These are phyloP conservation scores for Napeogenes inachia DNA, from an alignment of 2,888 invertebrate genomes.

Conservation along the genomic window DNA sequence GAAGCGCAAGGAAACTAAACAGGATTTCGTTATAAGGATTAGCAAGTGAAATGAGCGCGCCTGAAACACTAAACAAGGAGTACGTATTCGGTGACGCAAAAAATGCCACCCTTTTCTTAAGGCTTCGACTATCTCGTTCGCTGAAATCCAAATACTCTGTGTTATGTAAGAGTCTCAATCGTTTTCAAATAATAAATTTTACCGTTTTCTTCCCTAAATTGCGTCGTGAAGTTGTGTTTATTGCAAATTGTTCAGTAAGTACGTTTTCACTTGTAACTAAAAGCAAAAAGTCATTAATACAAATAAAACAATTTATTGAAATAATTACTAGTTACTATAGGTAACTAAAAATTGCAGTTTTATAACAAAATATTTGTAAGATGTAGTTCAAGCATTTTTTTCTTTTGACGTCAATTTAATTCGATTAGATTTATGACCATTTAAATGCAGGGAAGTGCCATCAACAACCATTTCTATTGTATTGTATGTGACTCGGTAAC, in stretches of 20 bases:
- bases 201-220: constrained; percentile 30
- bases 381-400: no score
- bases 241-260: constrained; percentile 15
- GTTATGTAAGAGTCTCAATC: constrained; percentile 27
- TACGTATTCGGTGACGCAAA: constrained; percentile 24
- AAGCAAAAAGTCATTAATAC: background rate
- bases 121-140: constrained; percentile 22
- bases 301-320: no score
- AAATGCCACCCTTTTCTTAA: constrained; percentile 22
- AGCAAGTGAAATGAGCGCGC: constrained; percentile 35
- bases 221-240: constrained; percentile 27
- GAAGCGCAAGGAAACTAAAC: constrained; percentile 21
- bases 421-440: no score
- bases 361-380: no score
- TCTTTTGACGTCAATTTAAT: no score
- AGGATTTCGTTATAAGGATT: constrained; percentile 33
- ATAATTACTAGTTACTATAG: no score
- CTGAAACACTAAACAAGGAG: constrained; percentile 27
- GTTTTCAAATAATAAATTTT: constrained; percentile 33
- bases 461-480: no score
- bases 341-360: no score
- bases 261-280: background rate
- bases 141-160: constrained; percentile 27
- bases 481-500: no score
- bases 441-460: no score